Evolutionary conservation across 2,797 vertebrate genomes (phyloP).

Genomic region (Microctenopoma steveboyesi): DNA sequence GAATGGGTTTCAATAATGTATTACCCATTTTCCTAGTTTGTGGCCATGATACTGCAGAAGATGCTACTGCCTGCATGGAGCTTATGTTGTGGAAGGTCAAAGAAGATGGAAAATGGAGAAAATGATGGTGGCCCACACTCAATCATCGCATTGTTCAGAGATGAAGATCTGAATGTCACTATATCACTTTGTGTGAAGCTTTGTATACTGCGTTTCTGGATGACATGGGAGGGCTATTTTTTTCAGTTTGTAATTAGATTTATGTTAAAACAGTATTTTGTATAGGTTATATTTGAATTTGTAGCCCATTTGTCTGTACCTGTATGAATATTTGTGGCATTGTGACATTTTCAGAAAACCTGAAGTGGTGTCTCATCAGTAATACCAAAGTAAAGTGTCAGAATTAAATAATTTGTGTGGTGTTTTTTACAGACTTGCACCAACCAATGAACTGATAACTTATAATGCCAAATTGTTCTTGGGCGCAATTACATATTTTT

Average conservation of each 20-base stretch:
- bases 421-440: not conserved
- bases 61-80: slow-evolving; percentile 84
- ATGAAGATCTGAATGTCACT: not conserved
- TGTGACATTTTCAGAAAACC: not conserved
- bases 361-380: not conserved
- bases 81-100: slow-evolving; percentile 88
- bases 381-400: slow-evolving; percentile 60
- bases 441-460: slow-evolving; percentile 37
- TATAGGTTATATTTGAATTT: slow-evolving; percentile 32
- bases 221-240: slow-evolving; percentile 12
- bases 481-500: slow-evolving; percentile 15
- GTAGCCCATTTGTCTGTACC: slow-evolving; percentile 11
- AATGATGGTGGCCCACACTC: slow-evolving; percentile 55
- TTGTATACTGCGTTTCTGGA: not conserved
- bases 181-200: slow-evolving; percentile 2
- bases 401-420: slow-evolving; percentile 5
- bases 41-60: slow-evolving; percentile 84
- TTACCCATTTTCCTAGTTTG: slow-evolving; percentile 67
- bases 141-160: not conserved
- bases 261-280: slow-evolving; percentile 12
- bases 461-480: slow-evolving; percentile 8
- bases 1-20: slow-evolving; percentile 3
- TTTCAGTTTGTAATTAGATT: slow-evolving; percentile 27
- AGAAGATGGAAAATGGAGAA: slow-evolving; percentile 84
- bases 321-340: slow-evolving; percentile 12